Evolutionary conservation across 2,113 vertebrate species (phyloP).

Genomic region (Picathartes gymnocephalus): DNA sequence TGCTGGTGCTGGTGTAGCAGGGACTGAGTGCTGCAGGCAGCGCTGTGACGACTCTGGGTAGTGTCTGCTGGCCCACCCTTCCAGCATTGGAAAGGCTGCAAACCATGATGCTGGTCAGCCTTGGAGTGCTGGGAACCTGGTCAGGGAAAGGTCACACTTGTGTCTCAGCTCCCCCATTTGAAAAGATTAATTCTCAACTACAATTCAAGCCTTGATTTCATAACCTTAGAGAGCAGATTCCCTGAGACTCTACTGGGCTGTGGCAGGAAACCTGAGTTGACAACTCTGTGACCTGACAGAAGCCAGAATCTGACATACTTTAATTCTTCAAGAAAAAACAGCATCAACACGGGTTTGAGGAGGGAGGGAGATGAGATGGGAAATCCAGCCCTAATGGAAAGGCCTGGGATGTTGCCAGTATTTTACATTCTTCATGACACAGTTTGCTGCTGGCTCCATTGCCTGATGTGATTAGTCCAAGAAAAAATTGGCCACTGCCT

Average conservation of each 20-base stretch:
- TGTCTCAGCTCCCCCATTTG: neutral
- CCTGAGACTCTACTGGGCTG: neutral
- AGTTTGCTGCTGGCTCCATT: neutral
- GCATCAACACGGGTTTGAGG: neutral
- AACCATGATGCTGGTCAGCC: neutral
- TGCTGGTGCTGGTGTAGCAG: neutral
- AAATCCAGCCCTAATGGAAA: neutral
- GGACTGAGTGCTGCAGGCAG: neutral
- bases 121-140: neutral
- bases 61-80: neutral
- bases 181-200: neutral
- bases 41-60: neutral
- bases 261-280: neutral
- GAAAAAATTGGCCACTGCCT: neutral
- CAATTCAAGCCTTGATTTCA: neutral
- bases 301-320: neutral
- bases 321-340: neutral
- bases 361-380: neutral
- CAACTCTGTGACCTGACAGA: neutral
- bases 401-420: neutral
- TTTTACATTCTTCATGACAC: neutral
- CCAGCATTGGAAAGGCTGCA: fast-evolving
- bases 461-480: neutral
- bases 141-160: neutral
- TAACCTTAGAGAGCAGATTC: neutral